These are phyloP conservation scores for Metaphire vulgaris DNA, from an alignment of 1,140 invertebrate species.

Conservation along the genomic window DNA sequence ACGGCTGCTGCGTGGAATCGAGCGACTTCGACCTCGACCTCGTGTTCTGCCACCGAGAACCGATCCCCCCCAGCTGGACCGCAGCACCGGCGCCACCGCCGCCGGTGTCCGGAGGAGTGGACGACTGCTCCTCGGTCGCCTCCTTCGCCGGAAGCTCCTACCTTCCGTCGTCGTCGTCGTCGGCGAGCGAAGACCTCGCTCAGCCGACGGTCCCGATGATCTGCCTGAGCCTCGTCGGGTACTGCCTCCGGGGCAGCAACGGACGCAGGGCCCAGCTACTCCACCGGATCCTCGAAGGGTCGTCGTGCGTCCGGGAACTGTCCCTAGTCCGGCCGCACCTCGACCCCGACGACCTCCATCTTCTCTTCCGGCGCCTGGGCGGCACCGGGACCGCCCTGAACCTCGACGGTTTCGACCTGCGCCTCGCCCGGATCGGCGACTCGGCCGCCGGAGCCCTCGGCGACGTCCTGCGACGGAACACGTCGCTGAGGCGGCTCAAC, in stretches of 20 bases:
- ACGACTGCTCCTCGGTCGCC: background rate
- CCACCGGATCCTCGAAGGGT: background rate
- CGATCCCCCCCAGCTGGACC: background rate
- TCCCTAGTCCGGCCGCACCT: conserved; percentile 25
- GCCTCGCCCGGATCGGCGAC: conserved; percentile 41
- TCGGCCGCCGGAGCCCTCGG: conserved; percentile 37
- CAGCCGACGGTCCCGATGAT: conserved; percentile 13
- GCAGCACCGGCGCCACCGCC: too few species aligned
- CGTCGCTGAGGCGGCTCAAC: conserved; percentile 40
- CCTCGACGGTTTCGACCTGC: conserved; percentile 37
- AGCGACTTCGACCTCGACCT: background rate
- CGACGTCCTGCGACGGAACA: conserved; percentile 36
- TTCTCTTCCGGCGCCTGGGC: conserved; percentile 5
- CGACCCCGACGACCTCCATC: background rate
- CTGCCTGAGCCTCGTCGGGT: conserved; percentile 5
- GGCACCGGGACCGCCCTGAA: conserved; percentile 18
- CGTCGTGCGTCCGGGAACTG: conserved; percentile 25
- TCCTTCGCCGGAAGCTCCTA: background rate
- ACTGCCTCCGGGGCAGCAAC: conserved; percentile 12
- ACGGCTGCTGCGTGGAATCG: background rate
- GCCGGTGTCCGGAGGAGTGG: background rate
- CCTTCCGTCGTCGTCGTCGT: background rate
- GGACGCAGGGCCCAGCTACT: background rate
- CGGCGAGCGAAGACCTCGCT: background rate
- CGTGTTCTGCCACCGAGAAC: background rate